Base-by-base conservation (phyloP, 37 sponge, comb jelly and placozoan species). In the Theonella swinhoei region DNA sequence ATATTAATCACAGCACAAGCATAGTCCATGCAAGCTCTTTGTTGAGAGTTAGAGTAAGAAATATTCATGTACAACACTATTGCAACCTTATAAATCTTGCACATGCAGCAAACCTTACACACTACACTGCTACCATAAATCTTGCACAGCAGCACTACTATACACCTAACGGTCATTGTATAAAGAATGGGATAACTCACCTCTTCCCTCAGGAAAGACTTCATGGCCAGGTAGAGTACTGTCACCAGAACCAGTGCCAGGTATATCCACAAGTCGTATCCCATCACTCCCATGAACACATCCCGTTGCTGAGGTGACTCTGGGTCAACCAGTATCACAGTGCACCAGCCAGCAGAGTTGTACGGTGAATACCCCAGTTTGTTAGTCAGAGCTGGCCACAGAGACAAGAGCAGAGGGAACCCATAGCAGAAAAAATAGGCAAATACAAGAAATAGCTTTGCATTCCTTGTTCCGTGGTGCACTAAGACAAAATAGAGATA, bases 291-390 rank as follows among this genome's bases (percentile, higher is more conserved):
- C 0, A 30, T 72, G 39, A 83, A 77, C 0, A 73, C 0, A 69
- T 90, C 68, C 0, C 42, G 54, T 0, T 29, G 19, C 7, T 36
- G 4, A 40, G 20, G 38, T 14, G 34, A 59, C 3, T 39, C 22
- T 0, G 72, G 23, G 38, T 71, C 28, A 30, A 65, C 17, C 3
- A 83, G 7, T 8, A 80, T 80, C 1, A 83, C 64, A 30, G 82
- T 66, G 42, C 93, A 92, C 93, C 93, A 92, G 0, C 93, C 93
- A 31, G 90, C 75, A 41, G 89, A 81, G 71, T 85, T 77, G 37
- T 68, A 74, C 23, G 93, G 93, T 0, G 93, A 80, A 39, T 84
- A 88, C 4, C 89, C 85, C 42, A 92, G 40, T 28, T 76, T 4
- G 24, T 41, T 54, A 0, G 80, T 84, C 4, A 47, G 43, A 17